These are phyloP conservation scores for Rhinogobio ventralis DNA, from an alignment of 2,797 vertebrate species.

Conservation along the genomic window DNA sequence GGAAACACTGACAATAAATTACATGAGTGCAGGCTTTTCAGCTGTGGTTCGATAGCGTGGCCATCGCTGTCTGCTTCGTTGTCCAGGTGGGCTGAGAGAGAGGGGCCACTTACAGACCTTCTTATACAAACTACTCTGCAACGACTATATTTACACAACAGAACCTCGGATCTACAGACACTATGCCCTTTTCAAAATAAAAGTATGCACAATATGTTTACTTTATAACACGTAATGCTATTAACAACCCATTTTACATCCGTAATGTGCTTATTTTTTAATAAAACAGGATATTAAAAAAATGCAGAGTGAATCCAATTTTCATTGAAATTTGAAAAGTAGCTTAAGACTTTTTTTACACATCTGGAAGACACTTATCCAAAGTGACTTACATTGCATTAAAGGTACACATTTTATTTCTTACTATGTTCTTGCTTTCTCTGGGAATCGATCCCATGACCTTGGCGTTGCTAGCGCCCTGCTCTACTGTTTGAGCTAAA, in stretches of 20 bases:
- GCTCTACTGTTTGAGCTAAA: too few species aligned
- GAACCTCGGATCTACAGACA: neutral
- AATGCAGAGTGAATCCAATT: too few species aligned
- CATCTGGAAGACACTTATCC: too few species aligned
- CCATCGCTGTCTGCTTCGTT: constrained; percentile 59
- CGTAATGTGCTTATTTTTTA: too few species aligned
- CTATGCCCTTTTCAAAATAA: neutral
- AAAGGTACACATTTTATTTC: too few species aligned
- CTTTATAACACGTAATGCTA: neutral
- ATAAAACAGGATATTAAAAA: neutral
- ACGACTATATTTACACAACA: constrained; percentile 25
- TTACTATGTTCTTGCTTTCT: too few species aligned
- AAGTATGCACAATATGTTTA: neutral
- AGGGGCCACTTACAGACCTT: constrained; percentile 25
- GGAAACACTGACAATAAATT: constrained; percentile 94
- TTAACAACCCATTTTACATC: neutral
- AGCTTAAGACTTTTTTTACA: neutral
- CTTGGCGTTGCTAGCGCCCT: too few species aligned
- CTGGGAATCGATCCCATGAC: too few species aligned
- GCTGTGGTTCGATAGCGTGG: constrained; percentile 84
- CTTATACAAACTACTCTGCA: constrained; percentile 17
- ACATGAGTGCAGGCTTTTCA: constrained; percentile 89
- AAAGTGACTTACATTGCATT: too few species aligned
- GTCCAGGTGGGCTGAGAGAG: constrained; percentile 51
- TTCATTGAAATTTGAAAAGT: neutral